Base-by-base conservation (phyloP, 2,888 invertebrate species). In the Bruchidius siliquastri region DNA sequence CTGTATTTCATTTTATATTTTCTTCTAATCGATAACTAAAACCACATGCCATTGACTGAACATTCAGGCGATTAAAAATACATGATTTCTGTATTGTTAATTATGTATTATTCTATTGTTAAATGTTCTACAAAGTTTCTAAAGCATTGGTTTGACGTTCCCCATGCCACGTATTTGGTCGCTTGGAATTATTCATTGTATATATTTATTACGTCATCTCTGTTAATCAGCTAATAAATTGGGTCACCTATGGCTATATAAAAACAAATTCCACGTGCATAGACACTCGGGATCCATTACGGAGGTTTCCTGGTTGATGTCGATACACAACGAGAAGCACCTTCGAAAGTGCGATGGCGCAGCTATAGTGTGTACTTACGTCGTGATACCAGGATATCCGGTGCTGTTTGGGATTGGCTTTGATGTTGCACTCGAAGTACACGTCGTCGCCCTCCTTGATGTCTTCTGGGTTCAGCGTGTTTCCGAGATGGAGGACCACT, bases 361-460 rank as follows among this genome's bases (percentile, higher is more conserved):
- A 18, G 18, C 13, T 49, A 18, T 49, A 18, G 13, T 49, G 49
- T 21, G 68, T 84, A 90, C 91, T 91, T 88, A 93, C 93, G 85
- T 93, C 92, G 83, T 93, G 93, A 81, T 90, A 91, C 94, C 94
- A 94, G 77, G 91, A 91, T 81, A 94, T 93, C 83, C 92, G 92
- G 84, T 92, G 91, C 82, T 92, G 91, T 83, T 90, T 91, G 69
- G 94, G 94, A 86, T 93, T 93, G 72, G 93, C 92, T 81, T 90
- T 90, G 81, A 93, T 92, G 87, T 92, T 91, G 86, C 94, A 94
- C 86, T 94, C 93, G 84, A 94, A 93, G 86, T 93, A 94, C 73
- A 93, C 93, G 84, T 93, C 93, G 83, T 93, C 93, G 77, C 93
- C 93, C 86, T 93, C 93, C 84, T 93, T 94, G 82, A 94, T 94